Evolutionary conservation across 1,140 invertebrate genomes (phyloP).

Genomic region (Neodiprion virginianus): DNA sequence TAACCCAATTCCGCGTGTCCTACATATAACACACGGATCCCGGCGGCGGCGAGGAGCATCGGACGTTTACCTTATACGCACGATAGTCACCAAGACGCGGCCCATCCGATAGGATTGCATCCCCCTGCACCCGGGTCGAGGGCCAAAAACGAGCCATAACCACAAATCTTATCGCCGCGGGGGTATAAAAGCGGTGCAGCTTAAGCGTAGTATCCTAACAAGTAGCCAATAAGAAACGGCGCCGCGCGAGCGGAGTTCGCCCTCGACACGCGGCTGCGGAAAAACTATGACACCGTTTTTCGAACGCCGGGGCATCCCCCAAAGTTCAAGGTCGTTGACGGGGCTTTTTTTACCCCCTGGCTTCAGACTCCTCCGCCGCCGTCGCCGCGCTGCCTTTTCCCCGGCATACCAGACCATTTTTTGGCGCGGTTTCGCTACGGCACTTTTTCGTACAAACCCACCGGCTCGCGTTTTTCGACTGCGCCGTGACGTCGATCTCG

Average conservation of each 20-base stretch:
- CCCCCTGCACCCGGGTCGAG: constrained; percentile 30
- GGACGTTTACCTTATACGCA: no score
- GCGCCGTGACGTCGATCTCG: background rate
- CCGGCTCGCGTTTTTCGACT: background rate
- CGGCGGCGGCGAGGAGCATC: no score
- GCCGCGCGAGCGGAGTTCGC: constrained; percentile 46
- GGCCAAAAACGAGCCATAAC: constrained; percentile 45
- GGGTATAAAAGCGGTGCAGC: constrained; percentile 28
- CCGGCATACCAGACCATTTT: constrained; percentile 31
- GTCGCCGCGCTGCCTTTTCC: constrained; percentile 15
- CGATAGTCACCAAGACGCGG: no score
- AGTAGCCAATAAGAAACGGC: constrained; percentile 52
- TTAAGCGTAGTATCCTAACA: constrained; percentile 39
- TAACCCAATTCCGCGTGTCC: no score
- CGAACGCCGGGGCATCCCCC: constrained; percentile 40
- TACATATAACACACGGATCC: no score
- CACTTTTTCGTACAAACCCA: background rate
- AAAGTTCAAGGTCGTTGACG: constrained; percentile 48
- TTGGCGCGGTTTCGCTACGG: background rate
- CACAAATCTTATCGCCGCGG: constrained; percentile 45
- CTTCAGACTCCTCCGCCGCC: background rate
- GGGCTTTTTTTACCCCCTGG: constrained; percentile 36
- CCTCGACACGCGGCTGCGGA: constrained; percentile 36
- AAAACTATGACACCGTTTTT: constrained; percentile 53
- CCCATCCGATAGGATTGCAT: background rate